Conservation (phyloP, 2,797 vertebrate species). For the Tenualosa thibaudeaui region DNA sequence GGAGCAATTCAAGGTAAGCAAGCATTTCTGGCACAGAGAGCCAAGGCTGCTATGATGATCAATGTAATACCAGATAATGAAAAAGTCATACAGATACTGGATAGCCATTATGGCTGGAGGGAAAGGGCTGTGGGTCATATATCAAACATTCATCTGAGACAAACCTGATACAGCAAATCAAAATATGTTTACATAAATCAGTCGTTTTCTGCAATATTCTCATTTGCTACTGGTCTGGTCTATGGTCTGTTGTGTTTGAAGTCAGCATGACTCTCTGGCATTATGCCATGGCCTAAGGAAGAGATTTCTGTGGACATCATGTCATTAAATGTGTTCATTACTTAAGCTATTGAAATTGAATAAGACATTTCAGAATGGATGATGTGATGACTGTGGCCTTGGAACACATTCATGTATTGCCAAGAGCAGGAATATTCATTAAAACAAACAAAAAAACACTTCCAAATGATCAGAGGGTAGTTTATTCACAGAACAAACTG, state of each 20-base stretch:
- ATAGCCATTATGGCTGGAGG: constrained; percentile 34
- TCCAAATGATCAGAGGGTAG: not conserved
- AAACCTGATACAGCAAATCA: constrained; percentile 6
- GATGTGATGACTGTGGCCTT: not conserved
- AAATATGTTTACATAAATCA: not conserved
- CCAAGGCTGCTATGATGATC: constrained; percentile 51
- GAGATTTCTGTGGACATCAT: not conserved
- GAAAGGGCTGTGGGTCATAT: constrained; percentile 23
- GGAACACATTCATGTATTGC: not conserved
- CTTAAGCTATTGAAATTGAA: not conserved
- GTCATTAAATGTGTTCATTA: constrained; percentile 4
- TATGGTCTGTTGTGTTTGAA: not conserved
- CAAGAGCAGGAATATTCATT: not conserved
- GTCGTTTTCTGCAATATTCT: not conserved
- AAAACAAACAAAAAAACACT: not conserved
- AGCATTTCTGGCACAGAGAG: constrained; percentile 39
- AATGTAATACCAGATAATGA: constrained; percentile 55
- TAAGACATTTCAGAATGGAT: not conserved
- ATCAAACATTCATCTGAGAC: constrained; percentile 19
- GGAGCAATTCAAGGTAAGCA: constrained; percentile 59
- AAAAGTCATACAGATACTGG: constrained; percentile 52
- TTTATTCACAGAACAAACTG: not conserved
- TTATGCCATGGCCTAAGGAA: not conserved
- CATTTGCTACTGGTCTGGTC: not conserved
- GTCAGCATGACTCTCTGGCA: not conserved